Evolutionary conservation across 2,113 vertebrate genomes (phyloP).

Genomic region (Acinonyx jubatus): DNA sequence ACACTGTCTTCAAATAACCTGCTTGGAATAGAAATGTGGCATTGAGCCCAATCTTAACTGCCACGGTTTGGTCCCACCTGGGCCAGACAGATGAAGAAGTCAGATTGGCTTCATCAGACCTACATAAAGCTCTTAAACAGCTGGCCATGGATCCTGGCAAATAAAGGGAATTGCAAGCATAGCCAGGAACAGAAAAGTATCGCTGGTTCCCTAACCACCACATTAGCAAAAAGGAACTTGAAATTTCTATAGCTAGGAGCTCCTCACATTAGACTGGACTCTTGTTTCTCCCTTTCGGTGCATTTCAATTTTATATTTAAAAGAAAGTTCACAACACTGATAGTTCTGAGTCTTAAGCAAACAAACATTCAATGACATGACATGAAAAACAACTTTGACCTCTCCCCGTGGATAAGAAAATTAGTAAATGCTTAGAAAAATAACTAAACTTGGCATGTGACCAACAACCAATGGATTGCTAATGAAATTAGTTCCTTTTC

Average conservation of each 20-base stretch:
- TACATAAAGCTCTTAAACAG: not conserved
- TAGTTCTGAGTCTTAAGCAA: slow-evolving; percentile 1
- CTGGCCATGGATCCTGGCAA: not conserved
- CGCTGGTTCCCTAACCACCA: not conserved
- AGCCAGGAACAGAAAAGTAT: not conserved
- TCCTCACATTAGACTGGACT: not conserved
- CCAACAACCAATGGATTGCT: not conserved
- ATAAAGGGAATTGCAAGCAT: not conserved
- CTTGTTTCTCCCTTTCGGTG: not conserved
- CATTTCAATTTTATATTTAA: not conserved
- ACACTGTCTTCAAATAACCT: not conserved
- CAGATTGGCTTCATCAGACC: not conserved
- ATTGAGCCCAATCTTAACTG: not conserved
- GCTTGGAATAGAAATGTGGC: not conserved
- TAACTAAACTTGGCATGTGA: not conserved
- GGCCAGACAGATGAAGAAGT: not conserved
- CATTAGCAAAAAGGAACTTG: not conserved
- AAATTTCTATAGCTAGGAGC: not conserved
- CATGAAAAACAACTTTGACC: slow-evolving; percentile 13
- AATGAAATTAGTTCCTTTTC: not conserved
- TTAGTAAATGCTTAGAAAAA: not conserved
- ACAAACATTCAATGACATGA: not conserved
- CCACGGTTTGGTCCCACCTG: not conserved
- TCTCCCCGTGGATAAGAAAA: not conserved
- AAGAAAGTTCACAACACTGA: not conserved